A percentile compares a stretch with the other conserved stretches of the same genome.
Evolutionary conservation across 2,113 vertebrate species (phyloP).

Genomic region (Agapornis roseicollis): DNA sequence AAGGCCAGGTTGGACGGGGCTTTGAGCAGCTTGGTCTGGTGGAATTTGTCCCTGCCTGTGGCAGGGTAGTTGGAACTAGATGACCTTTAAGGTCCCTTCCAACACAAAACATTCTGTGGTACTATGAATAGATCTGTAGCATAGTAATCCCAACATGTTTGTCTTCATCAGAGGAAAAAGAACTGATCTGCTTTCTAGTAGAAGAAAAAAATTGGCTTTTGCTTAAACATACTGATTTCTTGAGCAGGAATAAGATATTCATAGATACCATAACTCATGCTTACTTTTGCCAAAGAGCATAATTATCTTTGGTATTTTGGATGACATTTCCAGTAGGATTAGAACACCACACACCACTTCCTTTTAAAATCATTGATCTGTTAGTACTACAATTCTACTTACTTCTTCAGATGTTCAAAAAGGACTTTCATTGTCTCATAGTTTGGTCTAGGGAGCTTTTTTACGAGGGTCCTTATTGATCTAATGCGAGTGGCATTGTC

Average conservation of each 20-base stretch:
- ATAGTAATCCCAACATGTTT: neutral
- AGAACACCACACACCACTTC: accelerated
- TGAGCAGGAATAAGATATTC: neutral
- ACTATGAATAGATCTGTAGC: neutral
- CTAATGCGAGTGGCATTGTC: conserved; percentile 77
- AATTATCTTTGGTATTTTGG: neutral
- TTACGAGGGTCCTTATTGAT: conserved; percentile 81
- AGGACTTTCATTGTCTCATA: conserved; percentile 90
- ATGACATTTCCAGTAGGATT: neutral
- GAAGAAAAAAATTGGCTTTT: neutral
- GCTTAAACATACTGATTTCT: neutral
- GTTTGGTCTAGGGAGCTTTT: conserved; percentile 87
- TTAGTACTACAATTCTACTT: conserved; percentile 11
- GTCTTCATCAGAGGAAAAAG: neutral
- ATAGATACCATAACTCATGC: neutral
- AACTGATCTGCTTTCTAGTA: neutral
- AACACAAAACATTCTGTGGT: neutral
- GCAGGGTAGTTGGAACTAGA: neutral
- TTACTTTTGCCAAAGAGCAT: neutral
- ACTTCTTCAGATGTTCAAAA: conserved; percentile 91
- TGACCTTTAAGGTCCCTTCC: neutral
- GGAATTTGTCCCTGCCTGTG: neutral
- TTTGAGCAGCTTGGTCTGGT: neutral
- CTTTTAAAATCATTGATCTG: neutral
- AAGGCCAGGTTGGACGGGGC: neutral